Percentiles rank a stretch among this genome's conserved stretches.
phyloP scores from a whole-genome alignment of 92 coral and sea anemone species.

The Actinernus sp. region DNA sequence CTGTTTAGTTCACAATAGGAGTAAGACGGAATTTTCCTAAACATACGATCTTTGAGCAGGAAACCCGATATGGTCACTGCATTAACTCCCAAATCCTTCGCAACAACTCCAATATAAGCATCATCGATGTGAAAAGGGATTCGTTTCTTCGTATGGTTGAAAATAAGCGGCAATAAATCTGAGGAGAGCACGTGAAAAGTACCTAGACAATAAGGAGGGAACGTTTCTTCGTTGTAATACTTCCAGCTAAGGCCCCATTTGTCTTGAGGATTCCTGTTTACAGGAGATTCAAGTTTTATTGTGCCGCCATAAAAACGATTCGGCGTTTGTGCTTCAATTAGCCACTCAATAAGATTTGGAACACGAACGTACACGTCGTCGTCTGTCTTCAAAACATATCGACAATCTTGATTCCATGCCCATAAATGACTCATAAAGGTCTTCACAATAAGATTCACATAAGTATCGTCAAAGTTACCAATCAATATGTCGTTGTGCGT shows the following conservation, averaged over 20 bases:
- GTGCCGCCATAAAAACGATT: slow-evolving; percentile 48
- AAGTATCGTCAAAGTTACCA: slow-evolving; percentile 49
- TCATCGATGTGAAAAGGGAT: slow-evolving; percentile 61
- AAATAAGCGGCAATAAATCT: slow-evolving; percentile 16
- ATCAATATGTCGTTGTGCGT: slow-evolving; percentile 51
- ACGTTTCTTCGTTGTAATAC: slow-evolving; percentile 31
- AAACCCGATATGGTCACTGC: not conserved
- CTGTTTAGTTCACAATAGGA: too few species aligned
- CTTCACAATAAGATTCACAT: slow-evolving; percentile 36
- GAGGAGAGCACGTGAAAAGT: slow-evolving; percentile 37
- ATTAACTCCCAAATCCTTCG: slow-evolving; percentile 32
- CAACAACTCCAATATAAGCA: slow-evolving; percentile 64
- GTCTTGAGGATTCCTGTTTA: slow-evolving; percentile 28
- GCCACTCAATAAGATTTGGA: slow-evolving; percentile 45
- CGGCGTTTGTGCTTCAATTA: slow-evolving; percentile 9
- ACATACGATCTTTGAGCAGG: too few species aligned
- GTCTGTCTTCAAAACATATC: slow-evolving; percentile 54
- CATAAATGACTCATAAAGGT: slow-evolving; percentile 59
- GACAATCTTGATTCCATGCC: slow-evolving; percentile 9
- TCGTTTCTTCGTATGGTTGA: slow-evolving; percentile 26
- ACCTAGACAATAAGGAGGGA: slow-evolving; percentile 50
- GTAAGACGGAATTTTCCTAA: too few species aligned
- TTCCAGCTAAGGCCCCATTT: slow-evolving; percentile 58
- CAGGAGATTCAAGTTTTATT: slow-evolving; percentile 12
- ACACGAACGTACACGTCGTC: slow-evolving; percentile 59